Conservation (phyloP, 2,113 vertebrate species). For the Gobius niger region DNA sequence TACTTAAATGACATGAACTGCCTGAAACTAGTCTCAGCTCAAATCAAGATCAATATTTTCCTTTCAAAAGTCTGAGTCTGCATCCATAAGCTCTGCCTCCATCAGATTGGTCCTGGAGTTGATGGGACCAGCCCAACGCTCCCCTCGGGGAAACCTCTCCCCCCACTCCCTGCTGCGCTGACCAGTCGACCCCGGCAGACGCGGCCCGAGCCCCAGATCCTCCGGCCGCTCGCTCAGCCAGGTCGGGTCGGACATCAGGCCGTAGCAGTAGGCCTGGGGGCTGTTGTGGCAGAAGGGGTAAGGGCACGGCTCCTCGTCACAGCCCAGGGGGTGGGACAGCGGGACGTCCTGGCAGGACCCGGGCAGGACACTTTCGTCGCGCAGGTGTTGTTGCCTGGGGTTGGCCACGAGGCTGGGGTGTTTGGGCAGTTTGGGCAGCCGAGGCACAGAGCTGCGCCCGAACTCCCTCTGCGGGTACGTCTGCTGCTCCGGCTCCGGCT, state of each 20-base stretch:
- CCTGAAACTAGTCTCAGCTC: neutral
- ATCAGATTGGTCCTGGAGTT: slow-evolving; percentile 92
- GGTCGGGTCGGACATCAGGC: slow-evolving; percentile 73
- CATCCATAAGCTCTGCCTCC: slow-evolving; percentile 90
- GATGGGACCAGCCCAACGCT: slow-evolving; percentile 78
- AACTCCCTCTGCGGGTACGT: slow-evolving; percentile 48
- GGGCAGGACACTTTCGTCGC: slow-evolving; percentile 73
- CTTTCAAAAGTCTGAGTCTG: slow-evolving; percentile 87
- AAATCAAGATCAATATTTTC: neutral
- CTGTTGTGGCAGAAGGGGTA: slow-evolving; percentile 38
- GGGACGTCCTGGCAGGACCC: slow-evolving; percentile 69
- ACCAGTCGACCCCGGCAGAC: slow-evolving; percentile 37
- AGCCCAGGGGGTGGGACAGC: slow-evolving; percentile 45
- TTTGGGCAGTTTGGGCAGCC: slow-evolving; percentile 84
- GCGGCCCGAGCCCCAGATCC: slow-evolving; percentile 47
- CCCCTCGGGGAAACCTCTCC: slow-evolving; percentile 54
- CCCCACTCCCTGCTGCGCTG: slow-evolving; percentile 9
- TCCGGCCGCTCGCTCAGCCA: slow-evolving; percentile 67
- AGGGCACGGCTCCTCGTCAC: slow-evolving; percentile 48
- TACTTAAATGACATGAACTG: neutral
- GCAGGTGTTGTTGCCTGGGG: slow-evolving; percentile 52
- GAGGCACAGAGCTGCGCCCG: slow-evolving; percentile 80
- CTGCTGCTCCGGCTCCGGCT: slow-evolving; percentile 44
- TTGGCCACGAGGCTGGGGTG: slow-evolving; percentile 84
- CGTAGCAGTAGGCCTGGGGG: slow-evolving; percentile 54